Evolutionary conservation across 64 coral and sea anemone species (phyloP).

Genomic region (Dendronephthya gigantea): DNA sequence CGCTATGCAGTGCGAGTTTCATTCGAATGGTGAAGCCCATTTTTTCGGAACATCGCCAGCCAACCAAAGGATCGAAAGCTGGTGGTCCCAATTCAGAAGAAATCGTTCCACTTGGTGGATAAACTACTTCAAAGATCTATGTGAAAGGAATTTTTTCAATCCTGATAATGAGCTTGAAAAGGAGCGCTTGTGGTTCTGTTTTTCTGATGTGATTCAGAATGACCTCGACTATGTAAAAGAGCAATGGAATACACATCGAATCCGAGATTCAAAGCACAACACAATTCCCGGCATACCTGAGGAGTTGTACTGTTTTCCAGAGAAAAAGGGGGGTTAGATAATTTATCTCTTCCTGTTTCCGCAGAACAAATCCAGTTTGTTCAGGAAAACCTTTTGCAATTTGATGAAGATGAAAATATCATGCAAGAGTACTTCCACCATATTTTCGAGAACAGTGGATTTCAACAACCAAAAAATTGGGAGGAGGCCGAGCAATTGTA

Average conservation of each 20-base stretch:
- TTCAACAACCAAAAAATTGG: too few relatives aligned
- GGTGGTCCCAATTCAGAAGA: conserved; percentile 24
- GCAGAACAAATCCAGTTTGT: too few relatives aligned
- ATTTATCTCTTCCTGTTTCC: too few relatives aligned
- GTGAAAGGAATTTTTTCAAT: not conserved
- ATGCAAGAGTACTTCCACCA: too few relatives aligned
- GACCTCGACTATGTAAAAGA: conserved; percentile 34
- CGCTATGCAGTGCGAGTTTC: conserved; percentile 1
- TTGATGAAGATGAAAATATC: too few relatives aligned
- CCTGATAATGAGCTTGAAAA: not conserved
- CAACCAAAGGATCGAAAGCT: conserved; percentile 37
- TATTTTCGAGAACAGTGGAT: too few relatives aligned
- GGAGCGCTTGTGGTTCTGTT: conserved; percentile 30
- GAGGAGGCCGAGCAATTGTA: too few relatives aligned
- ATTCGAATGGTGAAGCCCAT: conserved; percentile 14
- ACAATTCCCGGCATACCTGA: conserved; percentile 37
- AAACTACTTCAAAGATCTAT: too few relatives aligned
- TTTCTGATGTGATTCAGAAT: conserved; percentile 1
- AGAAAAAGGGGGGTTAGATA: too few relatives aligned
- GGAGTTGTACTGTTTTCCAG: too few relatives aligned
- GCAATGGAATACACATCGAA: conserved; percentile 47
- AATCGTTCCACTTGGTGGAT: conserved; percentile 37
- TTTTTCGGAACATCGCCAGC: conserved; percentile 7
- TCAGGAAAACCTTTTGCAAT: too few relatives aligned
- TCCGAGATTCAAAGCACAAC: conserved; percentile 40